phyloP scores from a whole-genome alignment of 2,797 vertebrate species.

The Spinibarbus caldwelli region DNA sequence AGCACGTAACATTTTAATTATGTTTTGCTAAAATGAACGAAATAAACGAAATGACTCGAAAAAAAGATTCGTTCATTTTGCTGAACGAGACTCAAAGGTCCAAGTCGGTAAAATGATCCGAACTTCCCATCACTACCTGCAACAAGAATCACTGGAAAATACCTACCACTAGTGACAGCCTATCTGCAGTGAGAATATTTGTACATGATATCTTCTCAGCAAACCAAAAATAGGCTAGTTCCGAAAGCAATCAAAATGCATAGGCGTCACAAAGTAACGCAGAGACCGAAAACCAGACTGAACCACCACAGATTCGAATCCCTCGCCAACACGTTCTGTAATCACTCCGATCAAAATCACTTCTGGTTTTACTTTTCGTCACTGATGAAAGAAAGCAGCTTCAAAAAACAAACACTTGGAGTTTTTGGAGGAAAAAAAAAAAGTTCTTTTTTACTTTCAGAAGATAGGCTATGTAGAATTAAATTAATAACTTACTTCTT shows the following conservation, averaged over 20 bases:
- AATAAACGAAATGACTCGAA: no score
- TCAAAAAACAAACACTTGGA: background rate
- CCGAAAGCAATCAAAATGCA: background rate
- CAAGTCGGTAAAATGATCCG: no score
- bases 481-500: background rate
- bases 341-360: background rate
- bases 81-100: no score
- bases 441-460: background rate
- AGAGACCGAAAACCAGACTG: background rate
- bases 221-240: background rate
- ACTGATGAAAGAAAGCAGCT: background rate
- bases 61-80: no score
- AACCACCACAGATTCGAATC: background rate
- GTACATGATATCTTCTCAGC: background rate
- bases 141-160: no score
- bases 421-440: no score
- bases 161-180: background rate
- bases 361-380: background rate
- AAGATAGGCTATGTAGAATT: background rate
- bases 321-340: background rate
- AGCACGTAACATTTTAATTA: no score
- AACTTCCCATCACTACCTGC: no score
- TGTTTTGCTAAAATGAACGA: no score
- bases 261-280: no score
- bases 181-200: background rate